phyloP scores from a whole-genome alignment of 2,797 vertebrate species.

The Lycodopsis pacificus region DNA sequence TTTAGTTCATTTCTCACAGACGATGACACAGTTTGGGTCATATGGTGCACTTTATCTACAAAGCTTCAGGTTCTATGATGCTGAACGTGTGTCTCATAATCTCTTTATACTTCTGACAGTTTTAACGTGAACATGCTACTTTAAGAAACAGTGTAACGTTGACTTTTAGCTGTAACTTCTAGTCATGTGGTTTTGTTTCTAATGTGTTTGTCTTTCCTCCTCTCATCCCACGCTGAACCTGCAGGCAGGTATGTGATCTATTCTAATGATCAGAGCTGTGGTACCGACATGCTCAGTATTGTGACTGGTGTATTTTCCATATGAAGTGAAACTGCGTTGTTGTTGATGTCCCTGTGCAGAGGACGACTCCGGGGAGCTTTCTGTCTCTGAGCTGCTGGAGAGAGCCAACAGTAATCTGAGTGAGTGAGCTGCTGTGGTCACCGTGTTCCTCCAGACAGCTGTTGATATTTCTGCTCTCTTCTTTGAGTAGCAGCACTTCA shows the following conservation, averaged over 20 bases:
- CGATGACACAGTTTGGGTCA: neutral
- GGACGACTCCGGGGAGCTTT: constrained; percentile 58
- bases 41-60: neutral
- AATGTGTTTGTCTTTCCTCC: neutral
- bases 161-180: neutral
- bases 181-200: neutral
- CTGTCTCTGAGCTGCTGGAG: constrained; percentile 76
- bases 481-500: neutral
- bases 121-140: neutral
- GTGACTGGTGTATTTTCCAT: neutral
- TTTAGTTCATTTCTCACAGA: neutral
- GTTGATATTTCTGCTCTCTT: neutral
- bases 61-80: neutral
- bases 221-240: neutral
- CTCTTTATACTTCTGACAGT: neutral
- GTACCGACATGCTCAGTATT: neutral
- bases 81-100: neutral
- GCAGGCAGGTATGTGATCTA: constrained; percentile 50
- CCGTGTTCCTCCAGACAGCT: neutral
- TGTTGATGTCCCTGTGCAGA: constrained; percentile 41
- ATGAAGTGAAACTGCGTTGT: constrained; percentile 7
- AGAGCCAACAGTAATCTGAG: constrained; percentile 76
- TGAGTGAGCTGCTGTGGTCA: constrained; percentile 39
- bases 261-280: neutral
- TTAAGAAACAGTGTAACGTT: neutral